A percentile compares a stretch with the other conserved stretches of the same genome.
phyloP scores from a whole-genome alignment of 2,797 vertebrate genomes.

The Pogoniulus pusillus region DNA sequence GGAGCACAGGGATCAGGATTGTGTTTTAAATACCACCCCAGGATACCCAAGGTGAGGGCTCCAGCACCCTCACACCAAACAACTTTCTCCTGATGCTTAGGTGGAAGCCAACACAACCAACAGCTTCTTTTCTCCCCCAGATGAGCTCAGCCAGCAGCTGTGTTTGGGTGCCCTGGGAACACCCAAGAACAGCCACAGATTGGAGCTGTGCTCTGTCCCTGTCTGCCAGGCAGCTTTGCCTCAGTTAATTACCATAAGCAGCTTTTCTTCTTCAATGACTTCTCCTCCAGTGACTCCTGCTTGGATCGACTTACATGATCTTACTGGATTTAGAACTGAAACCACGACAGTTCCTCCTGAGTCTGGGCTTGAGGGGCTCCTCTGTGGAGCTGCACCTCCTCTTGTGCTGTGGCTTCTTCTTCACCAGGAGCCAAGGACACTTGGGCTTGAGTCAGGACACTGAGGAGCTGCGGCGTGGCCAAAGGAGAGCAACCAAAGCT shows the following conservation, averaged over 20 bases:
- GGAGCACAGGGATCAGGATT: no score
- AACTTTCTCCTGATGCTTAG: no score
- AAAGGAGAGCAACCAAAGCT: no score
- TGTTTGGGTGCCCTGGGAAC: not conserved
- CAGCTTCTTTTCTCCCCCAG: not conserved
- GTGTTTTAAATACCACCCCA: no score
- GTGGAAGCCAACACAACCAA: not conserved
- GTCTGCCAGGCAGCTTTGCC: slow-evolving; percentile 1
- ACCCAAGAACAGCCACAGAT: not conserved
- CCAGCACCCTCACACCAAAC: no score
- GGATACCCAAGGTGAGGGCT: no score
- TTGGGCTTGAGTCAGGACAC: no score
- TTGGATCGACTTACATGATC: not conserved
- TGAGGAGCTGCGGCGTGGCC: no score
- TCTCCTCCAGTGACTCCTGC: slow-evolving; percentile 3
- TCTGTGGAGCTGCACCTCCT: no score
- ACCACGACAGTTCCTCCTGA: not conserved
- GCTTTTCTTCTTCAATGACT: slow-evolving; percentile 24
- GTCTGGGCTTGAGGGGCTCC: not conserved
- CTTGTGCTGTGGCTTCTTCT: no score
- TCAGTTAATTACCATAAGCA: slow-evolving; percentile 50
- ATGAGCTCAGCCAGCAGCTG: not conserved
- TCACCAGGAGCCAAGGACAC: no score
- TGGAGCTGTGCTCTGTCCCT: not conserved
- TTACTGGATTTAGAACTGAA: not conserved